Evolutionary conservation across 1,140 invertebrate species (phyloP), one percentile per base, ranked within the genome.

Genomic region (Maniola jurtina): DNA sequence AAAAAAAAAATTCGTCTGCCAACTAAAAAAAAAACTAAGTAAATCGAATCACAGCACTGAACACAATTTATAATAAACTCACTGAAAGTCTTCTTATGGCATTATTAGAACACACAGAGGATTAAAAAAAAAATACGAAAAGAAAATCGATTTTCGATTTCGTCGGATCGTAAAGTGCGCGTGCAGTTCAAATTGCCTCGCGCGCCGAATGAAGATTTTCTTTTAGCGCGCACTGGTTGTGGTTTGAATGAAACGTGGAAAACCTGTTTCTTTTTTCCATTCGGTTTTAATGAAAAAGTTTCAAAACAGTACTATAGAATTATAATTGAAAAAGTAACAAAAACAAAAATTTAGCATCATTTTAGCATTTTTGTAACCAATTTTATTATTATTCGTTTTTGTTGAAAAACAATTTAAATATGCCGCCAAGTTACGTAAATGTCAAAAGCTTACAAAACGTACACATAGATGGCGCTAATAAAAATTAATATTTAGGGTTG

Each of bases 161-260:
- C 66, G 70, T 72, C 77, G 64, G 70, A 64, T 81, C 75, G 81
- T 70, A 73, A 66, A 38, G 70, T 73, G 73, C 79, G 75, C 80
- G 73, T 78, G 72, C 77, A 64, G 69, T 76, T 77, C 59, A 70
- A 75, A 74, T 70, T 75, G 76, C 81, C 80, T 81, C 80, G 81
- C 86, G 83, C 84, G 80, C 84, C 69, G 76, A 86, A 82, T 88
- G 80, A 77, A 25, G 25, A 25, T 25, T 25, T 25, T 25, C 73
- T 60, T 75, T 62, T 73, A 65, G 67, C 76, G 74, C 71, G 75
- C 77, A 72, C 77, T 70, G 71, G 6, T 81, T 16, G 33, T 35
- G 35, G 5, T 14, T 55, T 72, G 61, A 74, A 73, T 61, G 55
- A 40, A 68, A 73, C 75, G 80, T 81, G 80, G 80, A 78, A 83